These are phyloP conservation scores for Peucedramus taeniatus DNA, from an alignment of 2,113 vertebrate genomes.

Conservation along the genomic window DNA sequence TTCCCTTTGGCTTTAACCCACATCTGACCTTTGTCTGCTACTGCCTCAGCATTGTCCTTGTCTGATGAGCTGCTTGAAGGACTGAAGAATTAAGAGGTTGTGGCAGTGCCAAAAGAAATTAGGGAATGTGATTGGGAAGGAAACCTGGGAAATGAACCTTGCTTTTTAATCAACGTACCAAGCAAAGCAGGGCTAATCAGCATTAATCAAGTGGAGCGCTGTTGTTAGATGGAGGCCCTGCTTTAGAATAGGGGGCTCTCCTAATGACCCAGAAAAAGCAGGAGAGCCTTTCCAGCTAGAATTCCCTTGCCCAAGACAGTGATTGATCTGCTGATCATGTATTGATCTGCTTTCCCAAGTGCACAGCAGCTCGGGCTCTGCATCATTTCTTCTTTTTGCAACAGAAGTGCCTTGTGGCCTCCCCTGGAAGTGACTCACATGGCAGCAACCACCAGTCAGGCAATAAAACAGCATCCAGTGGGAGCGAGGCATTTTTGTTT, in stretches of 20 bases:
- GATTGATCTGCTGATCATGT: neutral
- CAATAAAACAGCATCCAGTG: conserved; percentile 12
- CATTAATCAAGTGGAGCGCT: conserved; percentile 64
- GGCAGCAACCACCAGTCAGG: neutral
- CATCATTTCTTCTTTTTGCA: neutral
- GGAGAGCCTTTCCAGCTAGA: neutral
- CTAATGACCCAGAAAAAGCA: conserved; percentile 36
- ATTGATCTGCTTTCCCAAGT: conserved; percentile 26
- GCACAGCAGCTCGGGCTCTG: neutral
- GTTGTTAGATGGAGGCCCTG: conserved; percentile 33
- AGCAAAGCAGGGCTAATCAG: conserved; percentile 65
- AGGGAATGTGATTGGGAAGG: conserved; percentile 60
- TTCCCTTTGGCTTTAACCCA: neutral
- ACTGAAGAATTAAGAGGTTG: conserved; percentile 31
- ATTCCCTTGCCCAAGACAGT: neutral
- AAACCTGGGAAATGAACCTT: conserved; percentile 62
- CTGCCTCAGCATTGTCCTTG: conserved; percentile 38
- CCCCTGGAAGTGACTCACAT: neutral
- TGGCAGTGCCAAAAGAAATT: conserved; percentile 50
- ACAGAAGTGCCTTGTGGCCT: neutral
- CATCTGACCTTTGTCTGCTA: conserved; percentile 21
- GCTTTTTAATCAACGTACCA: conserved; percentile 53
- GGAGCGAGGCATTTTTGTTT: neutral
- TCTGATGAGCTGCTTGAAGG: conserved; percentile 32
- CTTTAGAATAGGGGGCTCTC: conserved; percentile 40